Evolutionary conservation across 1,140 invertebrate genomes (phyloP).

Genomic region (Aculops lycopersici): DNA sequence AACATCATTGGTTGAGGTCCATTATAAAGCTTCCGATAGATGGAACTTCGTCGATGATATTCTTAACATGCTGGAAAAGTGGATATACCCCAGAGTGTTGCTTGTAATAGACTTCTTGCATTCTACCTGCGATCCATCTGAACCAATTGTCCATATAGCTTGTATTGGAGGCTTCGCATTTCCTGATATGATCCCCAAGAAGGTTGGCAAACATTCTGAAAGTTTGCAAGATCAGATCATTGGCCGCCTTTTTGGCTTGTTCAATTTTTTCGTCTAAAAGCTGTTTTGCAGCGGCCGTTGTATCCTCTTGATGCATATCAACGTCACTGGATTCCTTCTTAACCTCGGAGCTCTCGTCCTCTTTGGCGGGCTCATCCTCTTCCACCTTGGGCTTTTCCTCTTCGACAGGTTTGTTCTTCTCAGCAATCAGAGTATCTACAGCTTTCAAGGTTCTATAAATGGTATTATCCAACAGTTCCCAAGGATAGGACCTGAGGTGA

Average conservation of each 20-base stretch:
- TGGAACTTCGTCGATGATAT: too few relatives aligned
- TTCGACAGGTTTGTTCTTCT: slow-evolving; percentile 2
- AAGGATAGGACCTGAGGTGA: slow-evolving; percentile 78
- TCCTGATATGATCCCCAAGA: slow-evolving; percentile 69
- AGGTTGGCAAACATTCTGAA: slow-evolving; percentile 99
- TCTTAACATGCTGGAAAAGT: slow-evolving; percentile 63
- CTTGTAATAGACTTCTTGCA: slow-evolving; percentile 80
- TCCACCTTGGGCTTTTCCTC: slow-evolving; percentile 2
- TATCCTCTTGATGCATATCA: background rate
- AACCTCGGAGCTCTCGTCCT: slow-evolving; percentile 32
- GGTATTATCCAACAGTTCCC: slow-evolving; percentile 81
- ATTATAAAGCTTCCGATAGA: too few relatives aligned
- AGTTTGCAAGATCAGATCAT: slow-evolving; percentile 23
- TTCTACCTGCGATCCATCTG: slow-evolving; percentile 65
- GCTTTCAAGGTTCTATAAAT: slow-evolving; percentile 89
- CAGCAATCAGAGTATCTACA: slow-evolving; percentile 25
- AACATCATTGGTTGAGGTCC: too few relatives aligned
- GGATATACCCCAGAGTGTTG: slow-evolving; percentile 93
- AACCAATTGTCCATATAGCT: slow-evolving; percentile 89
- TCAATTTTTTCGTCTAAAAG: slow-evolving; percentile 83
- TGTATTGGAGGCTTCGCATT: slow-evolving; percentile 61
- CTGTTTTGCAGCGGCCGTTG: background rate
- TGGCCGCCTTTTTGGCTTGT: slow-evolving; percentile 56
- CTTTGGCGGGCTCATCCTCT: slow-evolving; percentile 18
- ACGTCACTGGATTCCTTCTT: slow-evolving; percentile 12